A percentile compares a stretch with the other conserved stretches of the same genome.
Evolutionary conservation across 2,113 vertebrate species (phyloP).

Genomic region (Lethenteron camtschaticum): DNA sequence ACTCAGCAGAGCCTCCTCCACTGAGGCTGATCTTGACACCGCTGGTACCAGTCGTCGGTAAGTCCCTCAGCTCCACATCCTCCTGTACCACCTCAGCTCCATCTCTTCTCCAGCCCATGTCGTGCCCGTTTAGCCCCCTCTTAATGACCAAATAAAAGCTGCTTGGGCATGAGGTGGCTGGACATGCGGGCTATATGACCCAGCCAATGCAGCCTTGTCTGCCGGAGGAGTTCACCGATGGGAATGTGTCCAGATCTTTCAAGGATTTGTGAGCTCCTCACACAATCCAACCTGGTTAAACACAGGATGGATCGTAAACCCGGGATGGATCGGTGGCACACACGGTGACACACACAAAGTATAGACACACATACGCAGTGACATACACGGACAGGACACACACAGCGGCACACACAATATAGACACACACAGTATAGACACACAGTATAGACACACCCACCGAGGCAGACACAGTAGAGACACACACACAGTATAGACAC

Average conservation of each 20-base stretch:
- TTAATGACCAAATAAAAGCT: too few relatives aligned
- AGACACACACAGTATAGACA: not conserved
- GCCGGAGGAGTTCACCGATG: not conserved
- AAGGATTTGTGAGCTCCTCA: not conserved
- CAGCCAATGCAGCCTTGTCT: not conserved
- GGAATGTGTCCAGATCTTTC: not conserved
- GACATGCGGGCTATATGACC: not conserved
- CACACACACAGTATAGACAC: not conserved
- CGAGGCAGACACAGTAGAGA: too few relatives aligned
- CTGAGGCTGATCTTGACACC: too few relatives aligned
- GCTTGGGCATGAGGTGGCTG: not conserved
- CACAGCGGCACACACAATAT: not conserved
- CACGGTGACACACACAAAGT: not conserved
- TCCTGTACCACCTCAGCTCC: too few relatives aligned
- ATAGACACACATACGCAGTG: conserved; percentile 9
- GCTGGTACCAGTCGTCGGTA: too few relatives aligned
- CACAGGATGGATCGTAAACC: not conserved
- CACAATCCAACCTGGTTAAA: not conserved
- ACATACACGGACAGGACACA: too few relatives aligned
- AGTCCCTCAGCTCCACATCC: too few relatives aligned
- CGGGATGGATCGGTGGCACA: not conserved
- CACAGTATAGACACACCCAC: too few relatives aligned
- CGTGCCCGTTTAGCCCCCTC: too few relatives aligned
- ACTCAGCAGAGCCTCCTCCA: too few relatives aligned
- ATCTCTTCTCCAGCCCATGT: too few relatives aligned